Conservation (phyloP, 2,888 invertebrate genomes). For the Coenonympha glycerion region DNA sequence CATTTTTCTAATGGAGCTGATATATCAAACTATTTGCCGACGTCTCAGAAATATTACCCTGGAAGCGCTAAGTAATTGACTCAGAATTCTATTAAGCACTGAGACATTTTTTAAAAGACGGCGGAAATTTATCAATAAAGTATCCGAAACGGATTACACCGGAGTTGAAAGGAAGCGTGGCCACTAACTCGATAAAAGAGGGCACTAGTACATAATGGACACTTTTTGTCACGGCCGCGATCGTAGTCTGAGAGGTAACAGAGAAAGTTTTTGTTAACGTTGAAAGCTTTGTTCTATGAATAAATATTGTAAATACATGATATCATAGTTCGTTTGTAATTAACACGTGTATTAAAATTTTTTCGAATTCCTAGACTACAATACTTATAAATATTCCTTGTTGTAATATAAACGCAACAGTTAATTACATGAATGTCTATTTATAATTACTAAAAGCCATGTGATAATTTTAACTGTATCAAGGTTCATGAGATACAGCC, state of each 20-base stretch:
- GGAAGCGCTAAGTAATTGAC: slow-evolving; percentile 17
- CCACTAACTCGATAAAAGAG: slow-evolving; percentile 63
- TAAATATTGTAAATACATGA: too few species aligned
- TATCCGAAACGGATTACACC: slow-evolving; percentile 34
- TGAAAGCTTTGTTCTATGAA: neutral
- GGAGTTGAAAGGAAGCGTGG: slow-evolving; percentile 58
- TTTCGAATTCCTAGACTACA: too few species aligned
- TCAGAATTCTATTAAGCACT: slow-evolving; percentile 17
- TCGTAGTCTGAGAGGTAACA: slow-evolving; percentile 33
- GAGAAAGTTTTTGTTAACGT: slow-evolving; percentile 43
- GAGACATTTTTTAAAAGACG: slow-evolving; percentile 10
- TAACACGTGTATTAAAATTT: too few species aligned
- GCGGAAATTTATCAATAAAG: slow-evolving; percentile 29
- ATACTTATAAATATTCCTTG: too few species aligned
- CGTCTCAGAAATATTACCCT: slow-evolving; percentile 6
- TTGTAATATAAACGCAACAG: too few species aligned
- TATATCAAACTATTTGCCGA: slow-evolving; percentile 7
- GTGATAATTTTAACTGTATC: too few species aligned
- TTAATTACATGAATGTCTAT: too few species aligned
- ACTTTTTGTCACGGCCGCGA: slow-evolving; percentile 56
- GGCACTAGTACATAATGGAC: slow-evolving; percentile 53
- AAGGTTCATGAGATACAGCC: too few species aligned
- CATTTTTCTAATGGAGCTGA: slow-evolving; percentile 4
- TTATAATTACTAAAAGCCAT: too few species aligned
- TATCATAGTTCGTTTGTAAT: too few species aligned